Percentiles rank a stretch among this genome's conserved stretches.
Conservation (phyloP, 2,888 invertebrate species). For the Mythimna impura region DNA sequence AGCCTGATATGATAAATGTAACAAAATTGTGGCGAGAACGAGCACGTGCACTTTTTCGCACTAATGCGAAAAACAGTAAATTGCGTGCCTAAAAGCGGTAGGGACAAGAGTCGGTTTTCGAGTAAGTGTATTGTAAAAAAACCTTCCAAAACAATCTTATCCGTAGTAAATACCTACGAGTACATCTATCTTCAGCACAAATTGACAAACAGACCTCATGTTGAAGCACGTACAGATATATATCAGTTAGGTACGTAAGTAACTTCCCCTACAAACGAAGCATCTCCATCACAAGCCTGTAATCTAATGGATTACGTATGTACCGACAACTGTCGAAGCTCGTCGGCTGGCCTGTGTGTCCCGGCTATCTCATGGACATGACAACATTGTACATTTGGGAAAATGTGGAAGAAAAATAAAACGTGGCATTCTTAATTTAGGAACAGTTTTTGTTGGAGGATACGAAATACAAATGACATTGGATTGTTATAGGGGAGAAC, state of each 20-base stretch:
- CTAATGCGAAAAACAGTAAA: no score
- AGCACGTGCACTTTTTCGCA: no score
- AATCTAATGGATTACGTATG: slow-evolving; percentile 55
- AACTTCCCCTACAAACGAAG: slow-evolving; percentile 7
- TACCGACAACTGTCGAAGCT: slow-evolving; percentile 37
- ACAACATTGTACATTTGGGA: slow-evolving; percentile 12
- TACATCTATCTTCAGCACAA: background rate
- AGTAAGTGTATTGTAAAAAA: no score
- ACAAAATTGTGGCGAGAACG: no score
- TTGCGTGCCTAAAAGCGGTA: no score
- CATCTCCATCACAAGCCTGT: slow-evolving; percentile 15
- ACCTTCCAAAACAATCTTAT: background rate
- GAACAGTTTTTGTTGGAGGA: background rate
- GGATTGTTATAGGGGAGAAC: no score
- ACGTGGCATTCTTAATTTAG: background rate
- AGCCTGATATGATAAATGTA: no score
- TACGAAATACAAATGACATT: no score
- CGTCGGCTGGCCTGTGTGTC: background rate
- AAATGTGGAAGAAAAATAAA: background rate
- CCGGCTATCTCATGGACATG: slow-evolving; percentile 6
- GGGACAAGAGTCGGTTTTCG: no score
- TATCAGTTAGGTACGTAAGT: background rate
- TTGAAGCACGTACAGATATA: background rate
- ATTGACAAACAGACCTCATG: background rate
- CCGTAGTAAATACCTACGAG: background rate